Percentiles rank a stretch among this genome's conserved stretches.
Conservation (phyloP, 2,113 vertebrate genomes). For the Perognathus longimembris region DNA sequence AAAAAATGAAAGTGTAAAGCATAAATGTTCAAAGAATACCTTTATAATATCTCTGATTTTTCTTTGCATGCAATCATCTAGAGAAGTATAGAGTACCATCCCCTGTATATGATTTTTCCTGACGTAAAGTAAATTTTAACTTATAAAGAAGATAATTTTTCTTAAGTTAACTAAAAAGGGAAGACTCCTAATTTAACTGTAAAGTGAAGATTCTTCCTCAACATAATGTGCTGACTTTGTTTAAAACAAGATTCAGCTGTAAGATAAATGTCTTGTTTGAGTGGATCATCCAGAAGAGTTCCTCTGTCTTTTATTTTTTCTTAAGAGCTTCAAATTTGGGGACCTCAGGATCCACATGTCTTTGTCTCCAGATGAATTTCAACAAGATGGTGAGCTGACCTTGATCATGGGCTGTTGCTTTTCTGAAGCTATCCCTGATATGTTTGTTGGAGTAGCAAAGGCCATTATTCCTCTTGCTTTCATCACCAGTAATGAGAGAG, state of each 20-base stretch:
- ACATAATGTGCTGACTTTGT: constrained; percentile 7
- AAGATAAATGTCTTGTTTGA: not conserved
- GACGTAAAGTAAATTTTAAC: too few relatives aligned
- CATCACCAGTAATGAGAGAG: not conserved
- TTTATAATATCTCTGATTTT: too few relatives aligned
- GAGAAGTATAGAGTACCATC: too few relatives aligned
- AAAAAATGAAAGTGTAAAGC: too few relatives aligned
- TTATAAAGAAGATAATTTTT: too few relatives aligned
- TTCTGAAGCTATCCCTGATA: not conserved
- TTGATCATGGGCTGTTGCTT: constrained; percentile 15
- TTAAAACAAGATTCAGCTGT: not conserved
- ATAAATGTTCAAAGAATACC: too few relatives aligned
- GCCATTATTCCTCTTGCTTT: not conserved
- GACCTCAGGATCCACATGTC: not conserved
- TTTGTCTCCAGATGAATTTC: not conserved
- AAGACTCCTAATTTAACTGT: not conserved
- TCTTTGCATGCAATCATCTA: too few relatives aligned
- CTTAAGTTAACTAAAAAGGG: not conserved
- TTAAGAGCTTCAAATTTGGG: constrained; percentile 11
- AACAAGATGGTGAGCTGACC: not conserved
- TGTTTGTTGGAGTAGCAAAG: constrained; percentile 27
- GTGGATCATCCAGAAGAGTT: not conserved
- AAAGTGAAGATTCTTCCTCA: not conserved
- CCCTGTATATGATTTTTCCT: too few relatives aligned
- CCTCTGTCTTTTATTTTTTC: not conserved